Evolutionary conservation across 2,113 vertebrate genomes (phyloP).

Genomic region (Cheilinus undulatus): DNA sequence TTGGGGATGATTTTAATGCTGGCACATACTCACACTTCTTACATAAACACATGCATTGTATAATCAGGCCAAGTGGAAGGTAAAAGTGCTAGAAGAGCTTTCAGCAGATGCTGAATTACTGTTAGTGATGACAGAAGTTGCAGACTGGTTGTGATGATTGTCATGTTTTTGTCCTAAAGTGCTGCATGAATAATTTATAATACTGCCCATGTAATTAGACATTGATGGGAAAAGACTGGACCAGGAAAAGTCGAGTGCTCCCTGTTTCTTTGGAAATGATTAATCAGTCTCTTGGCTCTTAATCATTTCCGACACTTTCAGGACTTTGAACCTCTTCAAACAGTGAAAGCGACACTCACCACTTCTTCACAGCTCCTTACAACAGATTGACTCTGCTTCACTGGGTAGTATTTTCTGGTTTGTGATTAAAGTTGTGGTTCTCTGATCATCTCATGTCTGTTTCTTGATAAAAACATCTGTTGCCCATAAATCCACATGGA

Average conservation of each 20-base stretch:
- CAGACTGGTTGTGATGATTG: slow-evolving; percentile 72
- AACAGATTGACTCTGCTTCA: slow-evolving; percentile 14
- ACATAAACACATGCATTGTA: slow-evolving; percentile 31
- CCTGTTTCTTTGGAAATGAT: slow-evolving; percentile 49
- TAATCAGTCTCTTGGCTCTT: slow-evolving; percentile 48
- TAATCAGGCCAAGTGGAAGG: slow-evolving; percentile 50
- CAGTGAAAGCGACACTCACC: not conserved
- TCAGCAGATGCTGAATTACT: slow-evolving; percentile 71
- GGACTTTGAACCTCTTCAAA: slow-evolving; percentile 32
- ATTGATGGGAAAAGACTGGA: slow-evolving; percentile 70
- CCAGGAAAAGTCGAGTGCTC: slow-evolving; percentile 47
- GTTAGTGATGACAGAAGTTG: slow-evolving; percentile 76
- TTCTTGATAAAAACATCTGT: slow-evolving; percentile 51
- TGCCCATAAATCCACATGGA: slow-evolving; percentile 36
- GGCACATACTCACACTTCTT: slow-evolving; percentile 1
- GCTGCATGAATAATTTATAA: slow-evolving; percentile 81
- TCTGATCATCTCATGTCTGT: slow-evolving; percentile 28
- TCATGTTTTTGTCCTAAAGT: slow-evolving; percentile 74
- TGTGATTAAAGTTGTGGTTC: slow-evolving; percentile 32
- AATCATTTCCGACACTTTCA: slow-evolving; percentile 47
- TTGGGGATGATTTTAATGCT: slow-evolving; percentile 15
- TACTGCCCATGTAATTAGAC: slow-evolving; percentile 67
- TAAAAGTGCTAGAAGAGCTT: slow-evolving; percentile 49
- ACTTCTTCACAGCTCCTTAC: slow-evolving; percentile 6
- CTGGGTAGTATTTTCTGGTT: not conserved